Evolutionary conservation across 2,797 vertebrate genomes (phyloP).

Genomic region (Dendrocincla fuliginosa): DNA sequence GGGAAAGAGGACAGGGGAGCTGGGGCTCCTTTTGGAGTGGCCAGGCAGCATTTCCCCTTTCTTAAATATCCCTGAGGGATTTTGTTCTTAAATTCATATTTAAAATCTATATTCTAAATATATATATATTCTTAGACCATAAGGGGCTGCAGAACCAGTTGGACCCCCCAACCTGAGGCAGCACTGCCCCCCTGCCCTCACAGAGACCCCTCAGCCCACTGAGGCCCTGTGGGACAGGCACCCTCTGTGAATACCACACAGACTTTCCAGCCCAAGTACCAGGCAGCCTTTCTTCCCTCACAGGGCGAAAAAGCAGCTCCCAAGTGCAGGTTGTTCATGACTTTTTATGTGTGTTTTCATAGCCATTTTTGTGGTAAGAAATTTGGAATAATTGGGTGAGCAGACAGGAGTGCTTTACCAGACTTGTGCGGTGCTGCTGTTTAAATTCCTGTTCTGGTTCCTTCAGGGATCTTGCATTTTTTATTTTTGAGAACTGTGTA

Average conservation of each 20-base stretch:
- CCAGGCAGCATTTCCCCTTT: fast-evolving
- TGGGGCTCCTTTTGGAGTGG: fast-evolving
- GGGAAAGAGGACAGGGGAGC: background rate
- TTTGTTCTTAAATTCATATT: background rate
- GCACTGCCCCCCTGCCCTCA: background rate
- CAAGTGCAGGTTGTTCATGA: fast-evolving
- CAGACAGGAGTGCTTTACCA: fast-evolving
- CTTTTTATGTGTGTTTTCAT: fast-evolving
- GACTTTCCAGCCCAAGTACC: fast-evolving
- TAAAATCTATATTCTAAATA: background rate
- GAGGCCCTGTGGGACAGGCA: fast-evolving
- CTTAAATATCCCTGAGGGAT: background rate
- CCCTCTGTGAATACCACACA: fast-evolving
- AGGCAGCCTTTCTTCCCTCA: background rate
- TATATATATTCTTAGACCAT: too few species aligned
- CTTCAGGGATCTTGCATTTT: fast-evolving
- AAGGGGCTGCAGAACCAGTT: background rate
- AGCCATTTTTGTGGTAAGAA: fast-evolving
- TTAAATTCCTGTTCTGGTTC: background rate
- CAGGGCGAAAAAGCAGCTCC: background rate
- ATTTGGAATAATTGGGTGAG: fast-evolving
- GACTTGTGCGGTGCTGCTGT: fast-evolving
- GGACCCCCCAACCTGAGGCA: fast-evolving
- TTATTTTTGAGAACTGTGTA: background rate
- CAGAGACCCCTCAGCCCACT: background rate